phyloP scores from a whole-genome alignment of 2,797 vertebrate species.

The Myotis myotis region DNA sequence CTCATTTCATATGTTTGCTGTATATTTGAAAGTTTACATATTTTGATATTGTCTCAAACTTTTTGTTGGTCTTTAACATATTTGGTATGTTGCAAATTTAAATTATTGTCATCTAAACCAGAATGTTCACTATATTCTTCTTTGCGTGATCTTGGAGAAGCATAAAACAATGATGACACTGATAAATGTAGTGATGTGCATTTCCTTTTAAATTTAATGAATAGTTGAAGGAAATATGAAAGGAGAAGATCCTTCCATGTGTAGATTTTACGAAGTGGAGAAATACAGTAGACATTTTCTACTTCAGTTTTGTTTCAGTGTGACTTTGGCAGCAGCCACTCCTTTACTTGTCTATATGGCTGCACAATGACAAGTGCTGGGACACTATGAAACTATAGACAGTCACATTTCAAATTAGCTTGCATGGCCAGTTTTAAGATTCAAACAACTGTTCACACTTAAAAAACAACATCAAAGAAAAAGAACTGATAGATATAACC shows the following conservation, averaged over 20 bases:
- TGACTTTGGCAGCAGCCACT: neutral
- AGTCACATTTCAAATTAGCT: neutral
- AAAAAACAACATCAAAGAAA: neutral
- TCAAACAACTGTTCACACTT: slow-evolving; percentile 6
- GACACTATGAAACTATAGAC: neutral
- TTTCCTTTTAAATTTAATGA: slow-evolving; percentile 51
- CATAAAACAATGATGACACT: neutral
- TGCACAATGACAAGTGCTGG: neutral
- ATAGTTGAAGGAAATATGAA: neutral
- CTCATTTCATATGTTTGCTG: neutral
- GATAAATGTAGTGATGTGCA: neutral
- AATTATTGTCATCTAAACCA: neutral
- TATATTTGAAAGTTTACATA: neutral
- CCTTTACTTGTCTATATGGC: neutral
- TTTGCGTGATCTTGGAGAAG: slow-evolving; percentile 24
- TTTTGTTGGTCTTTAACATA: neutral
- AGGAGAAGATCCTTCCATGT: neutral
- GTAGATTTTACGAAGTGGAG: neutral
- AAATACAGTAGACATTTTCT: neutral
- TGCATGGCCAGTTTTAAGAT: neutral
- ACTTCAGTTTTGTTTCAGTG: neutral
- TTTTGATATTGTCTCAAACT: neutral
- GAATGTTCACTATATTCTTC: neutral
- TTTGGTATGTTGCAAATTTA: neutral
- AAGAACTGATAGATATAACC: neutral